Base-by-base conservation (phyloP, 2,113 vertebrate genomes). In the Amblyopsis rosae region DNA sequence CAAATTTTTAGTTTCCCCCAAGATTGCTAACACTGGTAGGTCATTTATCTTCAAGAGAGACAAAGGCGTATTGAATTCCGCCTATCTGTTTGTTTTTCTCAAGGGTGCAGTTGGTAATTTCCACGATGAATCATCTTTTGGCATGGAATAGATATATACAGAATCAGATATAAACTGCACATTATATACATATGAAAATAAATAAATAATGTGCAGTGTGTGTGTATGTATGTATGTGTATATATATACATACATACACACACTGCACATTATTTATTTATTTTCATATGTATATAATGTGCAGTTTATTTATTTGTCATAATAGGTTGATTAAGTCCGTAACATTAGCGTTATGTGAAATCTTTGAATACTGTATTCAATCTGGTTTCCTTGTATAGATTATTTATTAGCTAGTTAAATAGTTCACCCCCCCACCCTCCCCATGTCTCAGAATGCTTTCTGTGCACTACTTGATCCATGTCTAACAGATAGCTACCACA, bases 41-140 rank as follows among this genome's bases (percentile, higher is more conserved):
- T 69, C 54, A 66, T 80, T 72, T 58, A 65, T 69, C 70, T 80
- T 74, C 69, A 73, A 12, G 49, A 45, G 19, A 57, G 26, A 60
- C 71, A 50, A 74, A 53, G 8, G 51, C 13, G 48, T n/a, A 58
- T 74, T 72, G 61, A 71, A 69, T 76, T 74, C 68, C 12, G 56
- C 15, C 13, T 59, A 53, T 57, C 60, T n/a, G 26, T 65, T 70
- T 62, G 26, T 62, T 53, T 26, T 41, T 76, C 67, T 75, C 62
- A 5, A 55, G 48, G 62, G 26, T 55, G 7, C 65, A 60, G 32
- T 26, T 19, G 65, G 60, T 79, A 50, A 64, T 65, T 60, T 61
- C 32, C 70, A 69, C 15, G 13, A 12, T 49, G 17, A 62, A 59
- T 55, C 10, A 62, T 50, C n/a, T 13, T 59, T 15, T 48, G 41